phyloP scores from a whole-genome alignment of 64 coral and sea anemone species.

The Montipora foliosa region DNA sequence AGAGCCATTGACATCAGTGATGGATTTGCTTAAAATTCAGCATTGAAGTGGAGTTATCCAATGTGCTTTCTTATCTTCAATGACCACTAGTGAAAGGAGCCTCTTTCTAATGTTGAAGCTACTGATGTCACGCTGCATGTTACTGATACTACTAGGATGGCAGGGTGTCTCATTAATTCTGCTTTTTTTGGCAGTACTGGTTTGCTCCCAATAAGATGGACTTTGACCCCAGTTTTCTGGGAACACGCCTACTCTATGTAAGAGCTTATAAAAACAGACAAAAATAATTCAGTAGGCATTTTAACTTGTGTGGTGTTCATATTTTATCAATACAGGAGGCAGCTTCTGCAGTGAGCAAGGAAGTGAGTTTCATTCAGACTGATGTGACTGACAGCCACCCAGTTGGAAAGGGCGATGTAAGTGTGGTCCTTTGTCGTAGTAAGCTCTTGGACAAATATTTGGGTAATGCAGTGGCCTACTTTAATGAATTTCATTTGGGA shows the following conservation, averaged over 20 bases:
- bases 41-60: no score
- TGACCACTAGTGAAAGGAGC: no score
- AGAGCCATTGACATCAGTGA: no score
- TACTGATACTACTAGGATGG: neutral
- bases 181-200: neutral
- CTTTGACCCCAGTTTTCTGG: constrained; percentile 27
- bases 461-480: no score
- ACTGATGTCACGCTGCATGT: neutral
- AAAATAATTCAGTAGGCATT: neutral
- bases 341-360: constrained; percentile 21
- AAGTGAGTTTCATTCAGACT: constrained; percentile 21
- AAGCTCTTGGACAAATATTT: no score
- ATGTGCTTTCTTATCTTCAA: no score
- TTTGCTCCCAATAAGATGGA: neutral
- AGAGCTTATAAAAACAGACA: no score
- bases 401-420: constrained; percentile 4
- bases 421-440: neutral
- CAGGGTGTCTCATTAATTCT: no score
- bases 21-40: no score
- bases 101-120: no score
- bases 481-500: no score
- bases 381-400: constrained; percentile 15
- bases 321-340: neutral
- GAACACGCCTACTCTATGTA: no score
- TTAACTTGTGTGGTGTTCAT: neutral